Base-by-base conservation (phyloP, 1,140 invertebrate genomes). In the Trigoniulus corallinus region DNA sequence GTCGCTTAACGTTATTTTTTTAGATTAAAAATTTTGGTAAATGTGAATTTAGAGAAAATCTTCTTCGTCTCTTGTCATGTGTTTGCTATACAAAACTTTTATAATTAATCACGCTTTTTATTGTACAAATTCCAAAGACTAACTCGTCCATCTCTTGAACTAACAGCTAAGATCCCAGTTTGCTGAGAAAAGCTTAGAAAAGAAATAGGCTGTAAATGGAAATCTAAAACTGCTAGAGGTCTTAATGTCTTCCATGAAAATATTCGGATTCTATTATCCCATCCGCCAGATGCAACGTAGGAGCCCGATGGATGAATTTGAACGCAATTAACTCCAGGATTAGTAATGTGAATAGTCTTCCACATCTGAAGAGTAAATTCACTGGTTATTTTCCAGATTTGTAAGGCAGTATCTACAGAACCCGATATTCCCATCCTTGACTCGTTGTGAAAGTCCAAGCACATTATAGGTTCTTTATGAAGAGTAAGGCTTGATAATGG, bases 191-290 rank as follows among this genome's bases (percentile, higher is more conserved):
- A 51, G 15, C 26, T 24, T 3, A 48, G 4, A 46, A 22, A 43
- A 18, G n/a, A 21, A 4, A 51, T 24, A 3, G 41, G 25, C 2
- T 45, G 25, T 7, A 27, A 21, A 47, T 51, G 50, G 47, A 60
- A 62, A 29, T 75, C 76, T 13, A 88, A 66, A 52, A 86, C 78
- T 7, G 78, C 84, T 45, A 89, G 61, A 2, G 79, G 75, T 44
- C 79, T 72, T 10, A 86, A 62, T 50, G 74, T 81, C 61, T 82
- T 84, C 75, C 80, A 81, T 3, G 82, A 81, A 63, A 80, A 88
- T 54, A 88, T 71, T 58, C 83, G 68, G 40, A 87, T 70, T 45
- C 75, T 73, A 2, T 77, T 76, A 61, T 88, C 84, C 79, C 80
- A 85, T 21, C 82, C 79, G 29, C 77, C 84, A 22, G 73, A 70